Evolutionary conservation across 2,797 vertebrate genomes (phyloP), one percentile per base, ranked within the genome.

Genomic region (Danio jaintianensis): DNA sequence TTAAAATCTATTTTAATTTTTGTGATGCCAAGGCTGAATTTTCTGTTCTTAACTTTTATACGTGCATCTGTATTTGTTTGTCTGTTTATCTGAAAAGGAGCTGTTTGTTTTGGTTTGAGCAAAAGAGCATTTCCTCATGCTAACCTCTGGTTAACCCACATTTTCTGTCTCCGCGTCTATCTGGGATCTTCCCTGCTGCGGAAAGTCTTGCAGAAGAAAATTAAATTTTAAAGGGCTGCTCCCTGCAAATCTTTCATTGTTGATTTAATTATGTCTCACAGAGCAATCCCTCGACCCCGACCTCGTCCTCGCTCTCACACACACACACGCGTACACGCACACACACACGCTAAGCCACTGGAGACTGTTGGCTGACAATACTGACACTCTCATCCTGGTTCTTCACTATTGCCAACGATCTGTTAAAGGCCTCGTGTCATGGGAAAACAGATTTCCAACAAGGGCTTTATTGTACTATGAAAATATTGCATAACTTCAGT

Each of bases 251-350:
- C 81, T 84, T 87, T 85, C 56, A 82, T 86, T 87, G 82, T 84
- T 82, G 82, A 85, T 87, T 85, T 86, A 88, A 90, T 89, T 84
- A 82, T 63, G 75, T 79, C 61, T 71, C 58, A 7, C 38, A 78
- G 79, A 85, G 79, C 87, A 71, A 81, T 84, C 61, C 66, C 29
- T 73, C 52, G 71, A 71, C 20, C 77, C 66, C 15, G 22, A 64
- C 68, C 64, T 20, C 72, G 13, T 48, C 77, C 66, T 78, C 38
- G 62, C 64, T 72, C 61, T 76, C 67, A 63, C 11, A 75, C 52
- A 15, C 16, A 79, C 38, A 47, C 77, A 76, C 64, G 75, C 38
- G 66, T 43, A 59, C 64, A 75, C 38, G 66, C 43, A 59, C 76
- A 81, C 68, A 74, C 79, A 78, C 42, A 70, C 45, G 40, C 52